Conservation (phyloP, 2,113 vertebrate genomes). For the Corythornis vintsioides region DNA sequence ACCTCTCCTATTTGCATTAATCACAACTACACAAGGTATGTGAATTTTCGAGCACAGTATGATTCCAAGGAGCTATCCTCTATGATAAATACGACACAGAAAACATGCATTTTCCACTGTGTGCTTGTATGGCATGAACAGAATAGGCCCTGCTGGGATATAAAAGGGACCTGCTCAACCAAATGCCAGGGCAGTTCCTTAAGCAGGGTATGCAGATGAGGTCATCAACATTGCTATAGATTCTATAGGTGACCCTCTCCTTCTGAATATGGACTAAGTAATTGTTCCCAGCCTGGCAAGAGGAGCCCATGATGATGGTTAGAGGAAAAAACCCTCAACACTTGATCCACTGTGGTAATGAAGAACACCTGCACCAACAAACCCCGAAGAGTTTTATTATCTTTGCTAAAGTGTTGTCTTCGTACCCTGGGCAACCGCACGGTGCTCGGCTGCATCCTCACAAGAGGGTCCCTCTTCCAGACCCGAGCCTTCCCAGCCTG, state of each 20-base stretch:
- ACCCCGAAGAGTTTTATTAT: not conserved
- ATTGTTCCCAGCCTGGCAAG: not conserved
- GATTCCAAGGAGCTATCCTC: not conserved
- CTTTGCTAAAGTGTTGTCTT: not conserved
- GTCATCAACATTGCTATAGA: fast-evolving
- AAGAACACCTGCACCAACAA: not conserved
- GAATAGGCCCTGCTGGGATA: not conserved
- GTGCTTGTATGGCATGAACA: fast-evolving
- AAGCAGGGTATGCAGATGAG: fast-evolving
- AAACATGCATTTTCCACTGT: not conserved
- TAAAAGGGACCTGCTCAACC: not conserved
- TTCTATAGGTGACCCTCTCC: not conserved
- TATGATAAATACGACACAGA: not conserved
- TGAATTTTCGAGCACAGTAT: not conserved
- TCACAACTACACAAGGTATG: not conserved
- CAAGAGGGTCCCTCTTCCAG: fast-evolving
- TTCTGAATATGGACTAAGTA: not conserved
- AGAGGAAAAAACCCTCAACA: not conserved
- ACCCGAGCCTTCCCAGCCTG: not conserved
- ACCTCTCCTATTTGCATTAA: not conserved
- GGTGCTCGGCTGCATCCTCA: not conserved
- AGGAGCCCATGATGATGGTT: not conserved
- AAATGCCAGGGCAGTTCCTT: not conserved
- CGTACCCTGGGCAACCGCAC: not conserved
- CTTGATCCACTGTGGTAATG: not conserved